Conservation (phyloP, 1,140 invertebrate species). For the Plectus sambesii region DNA sequence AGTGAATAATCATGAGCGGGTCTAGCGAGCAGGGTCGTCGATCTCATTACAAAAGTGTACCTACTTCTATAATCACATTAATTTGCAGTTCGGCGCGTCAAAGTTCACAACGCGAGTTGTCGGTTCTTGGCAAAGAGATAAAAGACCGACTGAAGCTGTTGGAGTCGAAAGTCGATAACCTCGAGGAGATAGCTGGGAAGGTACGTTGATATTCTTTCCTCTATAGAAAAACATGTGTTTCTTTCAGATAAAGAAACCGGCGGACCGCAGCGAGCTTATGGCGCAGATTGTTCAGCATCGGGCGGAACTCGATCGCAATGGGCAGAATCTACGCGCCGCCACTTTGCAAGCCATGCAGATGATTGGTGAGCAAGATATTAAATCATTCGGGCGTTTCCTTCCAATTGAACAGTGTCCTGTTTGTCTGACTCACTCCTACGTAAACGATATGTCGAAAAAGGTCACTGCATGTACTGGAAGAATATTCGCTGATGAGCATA, state of each 20-base stretch:
- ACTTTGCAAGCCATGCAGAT: slow-evolving; percentile 1
- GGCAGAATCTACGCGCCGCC: not conserved
- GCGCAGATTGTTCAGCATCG: not conserved
- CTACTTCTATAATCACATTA: too few relatives aligned
- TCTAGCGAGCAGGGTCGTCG: slow-evolving; percentile 1
- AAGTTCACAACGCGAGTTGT: too few relatives aligned
- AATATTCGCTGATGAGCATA: slow-evolving; percentile 2
- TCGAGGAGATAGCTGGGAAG: slow-evolving; percentile 2
- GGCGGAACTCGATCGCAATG: not conserved
- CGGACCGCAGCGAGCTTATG: not conserved
- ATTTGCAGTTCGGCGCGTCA: too few relatives aligned
- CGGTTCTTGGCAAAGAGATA: slow-evolving; percentile 2
- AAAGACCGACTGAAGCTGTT: slow-evolving; percentile 6
- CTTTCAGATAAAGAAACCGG: too few relatives aligned
- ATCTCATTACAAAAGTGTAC: slow-evolving; percentile 5
- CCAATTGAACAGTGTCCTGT: not conserved
- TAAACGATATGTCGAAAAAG: not conserved
- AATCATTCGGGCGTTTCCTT: not conserved
- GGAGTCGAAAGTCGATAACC: slow-evolving; percentile 3
- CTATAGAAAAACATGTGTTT: too few relatives aligned
- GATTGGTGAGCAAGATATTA: not conserved
- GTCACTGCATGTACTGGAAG: not conserved
- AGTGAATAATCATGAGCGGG: too few relatives aligned
- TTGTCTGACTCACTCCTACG: not conserved
- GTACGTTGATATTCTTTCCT: too few relatives aligned